Base-by-base conservation (phyloP, 2,888 invertebrate species). In the Calliopum simillimum region DNA sequence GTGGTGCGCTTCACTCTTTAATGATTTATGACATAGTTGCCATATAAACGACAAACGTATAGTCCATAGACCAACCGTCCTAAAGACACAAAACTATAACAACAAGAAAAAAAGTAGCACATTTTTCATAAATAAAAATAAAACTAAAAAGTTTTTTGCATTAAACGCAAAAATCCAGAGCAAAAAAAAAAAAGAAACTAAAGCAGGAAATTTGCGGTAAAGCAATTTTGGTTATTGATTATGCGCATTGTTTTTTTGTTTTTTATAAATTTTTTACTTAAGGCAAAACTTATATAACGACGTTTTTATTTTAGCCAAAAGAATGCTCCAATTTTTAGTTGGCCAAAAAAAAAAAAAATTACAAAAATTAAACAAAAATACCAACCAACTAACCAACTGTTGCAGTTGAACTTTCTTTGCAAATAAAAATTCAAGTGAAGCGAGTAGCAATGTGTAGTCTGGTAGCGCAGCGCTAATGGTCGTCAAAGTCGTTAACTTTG, bases 271-370 rank as follows among this genome's bases (percentile, higher is more conserved):
- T 4, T 21, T 53, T 19, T 53, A 53, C 23, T 53, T 53, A 8
- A 33, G 33, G 33, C 33, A 33, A 33, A 33, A 33, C 5, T 53
- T 53, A n/a, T n/a, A 23, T 53, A 53, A 53, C 33, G 33, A 33
- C 21, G 21, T 53, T 21, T 23, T 11, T 23, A 19, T 53, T 53
- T 53, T 23, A 53, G 19, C 13, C 53, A n/a, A 53, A 53, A 53
- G 53, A 53, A 53, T 53, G 53, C 53, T 53, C 53, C 53, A 53
- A 53, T 53, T 53, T 53, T 23, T 13, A 53, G 21, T 53, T 16
- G 53, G 12, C 53, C 53, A 23, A 53, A 53, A 53, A 13, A 53
- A 13, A 21, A 14, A 14, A 8, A 8, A 8, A 33, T 13, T 5
- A 6, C 53, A 21, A 53, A 21, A 21, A 21, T 12, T 49, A 23